A percentile compares a stretch with the other conserved stretches of the same genome.
Evolutionary conservation across 2,888 invertebrate species (phyloP).

Genomic region (Perdita meconis): DNA sequence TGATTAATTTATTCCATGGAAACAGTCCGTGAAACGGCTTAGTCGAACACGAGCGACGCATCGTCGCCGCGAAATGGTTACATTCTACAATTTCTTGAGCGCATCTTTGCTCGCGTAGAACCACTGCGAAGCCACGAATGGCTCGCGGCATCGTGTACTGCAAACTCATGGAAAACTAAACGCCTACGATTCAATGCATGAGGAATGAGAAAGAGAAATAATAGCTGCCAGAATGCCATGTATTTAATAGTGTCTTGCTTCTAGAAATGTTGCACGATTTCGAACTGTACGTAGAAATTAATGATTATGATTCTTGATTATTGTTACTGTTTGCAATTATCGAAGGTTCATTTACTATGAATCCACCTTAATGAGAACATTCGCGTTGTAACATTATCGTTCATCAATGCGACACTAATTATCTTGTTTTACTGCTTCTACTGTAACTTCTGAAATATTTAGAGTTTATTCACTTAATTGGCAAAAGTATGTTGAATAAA

Average conservation of each 20-base stretch:
- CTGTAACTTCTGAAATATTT: too few species aligned
- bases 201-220: constrained; percentile 49
- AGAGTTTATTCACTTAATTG: too few species aligned
- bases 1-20: constrained; percentile 15
- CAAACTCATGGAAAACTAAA: constrained; percentile 59
- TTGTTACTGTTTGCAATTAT: constrained; percentile 21
- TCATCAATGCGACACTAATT: not conserved
- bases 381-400: not conserved
- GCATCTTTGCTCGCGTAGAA: constrained; percentile 41
- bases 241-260: constrained; percentile 31
- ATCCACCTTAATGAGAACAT: not conserved
- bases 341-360: not conserved
- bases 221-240: constrained; percentile 23
- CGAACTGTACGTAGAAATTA: constrained; percentile 14
- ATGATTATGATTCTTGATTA: not conserved
- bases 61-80: constrained; percentile 27
- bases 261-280: constrained; percentile 14
- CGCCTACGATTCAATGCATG: constrained; percentile 54
- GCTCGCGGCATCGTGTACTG: constrained; percentile 47
- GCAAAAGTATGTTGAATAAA: too few species aligned
- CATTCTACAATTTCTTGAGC: constrained; percentile 46
- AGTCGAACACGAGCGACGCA: constrained; percentile 14
- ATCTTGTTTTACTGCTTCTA: not conserved
- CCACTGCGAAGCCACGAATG: constrained; percentile 49
- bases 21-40: constrained; percentile 2